Percentiles rank a stretch among this genome's conserved stretches.
These are phyloP conservation scores for Brachionus manjavacas DNA, from an alignment of 1,140 invertebrate genomes.

Conservation along the genomic window DNA sequence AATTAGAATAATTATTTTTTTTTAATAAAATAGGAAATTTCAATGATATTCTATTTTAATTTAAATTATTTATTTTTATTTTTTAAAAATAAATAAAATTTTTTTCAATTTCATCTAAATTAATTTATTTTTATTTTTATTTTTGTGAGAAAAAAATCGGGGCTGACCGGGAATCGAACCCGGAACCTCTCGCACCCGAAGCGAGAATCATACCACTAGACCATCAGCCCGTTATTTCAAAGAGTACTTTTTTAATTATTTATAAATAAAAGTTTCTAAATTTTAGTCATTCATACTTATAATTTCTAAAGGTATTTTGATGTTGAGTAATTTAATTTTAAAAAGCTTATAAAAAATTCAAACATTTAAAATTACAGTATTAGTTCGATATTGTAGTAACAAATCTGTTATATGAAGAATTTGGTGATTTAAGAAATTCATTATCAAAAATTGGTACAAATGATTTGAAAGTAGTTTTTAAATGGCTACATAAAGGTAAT, in stretches of 20 bases:
- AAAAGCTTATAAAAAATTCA: too few relatives aligned
- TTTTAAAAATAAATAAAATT: not conserved
- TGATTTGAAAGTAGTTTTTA: too few relatives aligned
- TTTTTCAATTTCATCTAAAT: not conserved
- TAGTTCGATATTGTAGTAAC: too few relatives aligned
- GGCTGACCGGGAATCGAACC: slow-evolving; percentile 6
- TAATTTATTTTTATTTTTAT: not conserved
- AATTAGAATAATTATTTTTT: too few relatives aligned
- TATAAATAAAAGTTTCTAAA: not conserved
- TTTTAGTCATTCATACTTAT: too few relatives aligned
- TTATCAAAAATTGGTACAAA: too few relatives aligned
- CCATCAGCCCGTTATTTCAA: not conserved
- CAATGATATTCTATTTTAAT: not conserved
- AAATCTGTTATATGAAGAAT: too few relatives aligned
- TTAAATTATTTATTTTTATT: not conserved
- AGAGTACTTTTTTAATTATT: not conserved
- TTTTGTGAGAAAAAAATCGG: slow-evolving; percentile 10
- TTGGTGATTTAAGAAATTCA: too few relatives aligned
- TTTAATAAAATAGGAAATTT: too few relatives aligned
- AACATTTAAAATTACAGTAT: too few relatives aligned
- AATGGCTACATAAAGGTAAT: too few relatives aligned
- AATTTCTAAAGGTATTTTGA: not conserved
- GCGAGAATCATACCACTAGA: slow-evolving; percentile 13
- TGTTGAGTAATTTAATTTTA: not conserved
- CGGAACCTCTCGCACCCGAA: not conserved